These are phyloP conservation scores for Poeciliopsis presidionis DNA, from an alignment of 2,797 vertebrate genomes.

Conservation along the genomic window DNA sequence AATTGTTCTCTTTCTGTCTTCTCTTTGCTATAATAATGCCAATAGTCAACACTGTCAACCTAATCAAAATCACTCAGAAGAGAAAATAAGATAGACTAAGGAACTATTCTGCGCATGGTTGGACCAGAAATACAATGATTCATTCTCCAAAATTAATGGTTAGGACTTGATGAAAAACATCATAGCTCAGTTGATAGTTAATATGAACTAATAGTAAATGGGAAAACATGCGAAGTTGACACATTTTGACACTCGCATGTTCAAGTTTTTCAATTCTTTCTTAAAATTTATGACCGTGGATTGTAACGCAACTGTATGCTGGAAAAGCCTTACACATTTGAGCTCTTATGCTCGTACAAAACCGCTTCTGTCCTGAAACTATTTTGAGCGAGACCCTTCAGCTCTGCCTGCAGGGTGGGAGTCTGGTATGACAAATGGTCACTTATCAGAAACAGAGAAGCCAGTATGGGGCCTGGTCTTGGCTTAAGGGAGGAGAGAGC, in stretches of 20 bases:
- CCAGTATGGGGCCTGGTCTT: slow-evolving; percentile 40
- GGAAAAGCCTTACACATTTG: slow-evolving; percentile 14
- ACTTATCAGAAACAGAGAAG: slow-evolving; percentile 60
- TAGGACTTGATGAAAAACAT: not conserved
- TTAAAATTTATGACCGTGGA: not conserved
- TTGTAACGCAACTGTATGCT: not conserved
- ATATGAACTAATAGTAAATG: not conserved
- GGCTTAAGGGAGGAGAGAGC: slow-evolving; percentile 27
- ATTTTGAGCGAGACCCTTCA: slow-evolving; percentile 31
- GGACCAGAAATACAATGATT: not conserved
- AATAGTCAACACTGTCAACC: not conserved
- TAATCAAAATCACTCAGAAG: not conserved
- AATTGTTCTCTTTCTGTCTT: not conserved
- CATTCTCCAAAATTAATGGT: not conserved
- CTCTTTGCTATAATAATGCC: not conserved
- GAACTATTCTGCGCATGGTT: not conserved
- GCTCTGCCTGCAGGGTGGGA: slow-evolving; percentile 37
- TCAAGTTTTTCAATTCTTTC: not conserved
- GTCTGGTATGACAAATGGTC: slow-evolving; percentile 54
- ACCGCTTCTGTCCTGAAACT: slow-evolving; percentile 29
- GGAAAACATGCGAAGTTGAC: not conserved
- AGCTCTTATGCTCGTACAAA: slow-evolving; percentile 20
- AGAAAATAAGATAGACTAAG: not conserved
- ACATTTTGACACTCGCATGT: not conserved
- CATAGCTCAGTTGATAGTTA: not conserved